Conservation (phyloP, 2,113 vertebrate species). For the Glaucidium brasilianum region DNA sequence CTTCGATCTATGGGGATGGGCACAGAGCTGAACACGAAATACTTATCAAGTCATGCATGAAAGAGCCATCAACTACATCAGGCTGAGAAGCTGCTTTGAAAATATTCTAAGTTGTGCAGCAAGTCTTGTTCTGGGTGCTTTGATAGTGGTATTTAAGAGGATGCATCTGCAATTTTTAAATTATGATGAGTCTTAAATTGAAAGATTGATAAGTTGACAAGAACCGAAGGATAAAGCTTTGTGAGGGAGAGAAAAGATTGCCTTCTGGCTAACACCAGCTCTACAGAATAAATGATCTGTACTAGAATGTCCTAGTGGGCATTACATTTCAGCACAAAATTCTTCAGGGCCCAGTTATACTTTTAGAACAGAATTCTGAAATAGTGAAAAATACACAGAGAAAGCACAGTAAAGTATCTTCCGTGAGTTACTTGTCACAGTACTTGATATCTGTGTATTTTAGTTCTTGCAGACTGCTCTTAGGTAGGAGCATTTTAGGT, state of each 20-base stretch:
- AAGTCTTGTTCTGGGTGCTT: not conserved
- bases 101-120: not conserved
- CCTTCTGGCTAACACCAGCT: not conserved
- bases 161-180: not conserved
- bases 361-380: not conserved
- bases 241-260: not conserved
- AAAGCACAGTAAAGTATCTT: not conserved
- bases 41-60: not conserved
- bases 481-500: not conserved
- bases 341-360: not conserved
- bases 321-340: not conserved
- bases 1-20: not conserved
- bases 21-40: not conserved
- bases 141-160: not conserved
- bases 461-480: not conserved
- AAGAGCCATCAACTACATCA: not conserved
- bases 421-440: not conserved
- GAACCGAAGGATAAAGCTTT: not conserved
- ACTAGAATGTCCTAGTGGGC: not conserved
- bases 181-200: not conserved
- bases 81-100: not conserved
- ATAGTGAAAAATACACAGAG: not conserved
- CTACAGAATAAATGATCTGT: not conserved
- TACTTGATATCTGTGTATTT: not conserved
- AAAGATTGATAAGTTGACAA: not conserved